Conservation (phyloP, 1,140 invertebrate species). For the Drosophila sulfurigaster region DNA sequence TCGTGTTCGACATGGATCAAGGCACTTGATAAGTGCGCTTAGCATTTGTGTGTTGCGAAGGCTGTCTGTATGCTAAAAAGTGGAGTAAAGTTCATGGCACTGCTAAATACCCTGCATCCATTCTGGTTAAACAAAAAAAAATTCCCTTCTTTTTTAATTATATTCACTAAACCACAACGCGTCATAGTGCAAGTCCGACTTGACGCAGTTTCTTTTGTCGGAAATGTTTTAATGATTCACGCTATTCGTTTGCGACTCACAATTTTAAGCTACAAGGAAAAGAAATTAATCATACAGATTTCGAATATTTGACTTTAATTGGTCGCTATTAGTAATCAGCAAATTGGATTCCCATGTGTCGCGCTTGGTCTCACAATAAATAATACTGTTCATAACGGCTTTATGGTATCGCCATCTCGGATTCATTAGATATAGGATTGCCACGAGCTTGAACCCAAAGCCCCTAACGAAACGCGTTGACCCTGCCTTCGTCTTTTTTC, state of each 20-base stretch:
- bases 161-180: constrained; percentile 22
- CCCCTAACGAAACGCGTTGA: constrained; percentile 1
- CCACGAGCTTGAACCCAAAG: not conserved
- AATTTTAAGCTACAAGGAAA: constrained; percentile 7
- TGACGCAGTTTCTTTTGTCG: constrained; percentile 1
- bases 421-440: not conserved
- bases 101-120: not conserved
- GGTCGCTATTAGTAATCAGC: constrained; percentile 1
- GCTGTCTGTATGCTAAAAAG: constrained; percentile 29
- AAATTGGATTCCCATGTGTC: not conserved
- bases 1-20: constrained; percentile 53
- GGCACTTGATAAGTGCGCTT: constrained; percentile 61
- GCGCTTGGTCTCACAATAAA: not conserved
- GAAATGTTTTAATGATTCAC: constrained; percentile 31
- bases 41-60: constrained; percentile 39
- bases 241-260: not conserved
- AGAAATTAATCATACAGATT: constrained; percentile 32
- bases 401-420: not conserved
- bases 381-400: not conserved
- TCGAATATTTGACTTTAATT: constrained; percentile 3
- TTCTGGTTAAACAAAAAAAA: constrained; percentile 1
- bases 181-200: constrained; percentile 11
- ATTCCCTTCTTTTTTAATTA: constrained; percentile 5
- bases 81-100: constrained; percentile 57
- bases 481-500: constrained; percentile 25